Evolutionary conservation across 64 coral and sea anemone genomes (phyloP), one percentile per base, ranked within the genome.

Genomic region (Stylophora pistillata): DNA sequence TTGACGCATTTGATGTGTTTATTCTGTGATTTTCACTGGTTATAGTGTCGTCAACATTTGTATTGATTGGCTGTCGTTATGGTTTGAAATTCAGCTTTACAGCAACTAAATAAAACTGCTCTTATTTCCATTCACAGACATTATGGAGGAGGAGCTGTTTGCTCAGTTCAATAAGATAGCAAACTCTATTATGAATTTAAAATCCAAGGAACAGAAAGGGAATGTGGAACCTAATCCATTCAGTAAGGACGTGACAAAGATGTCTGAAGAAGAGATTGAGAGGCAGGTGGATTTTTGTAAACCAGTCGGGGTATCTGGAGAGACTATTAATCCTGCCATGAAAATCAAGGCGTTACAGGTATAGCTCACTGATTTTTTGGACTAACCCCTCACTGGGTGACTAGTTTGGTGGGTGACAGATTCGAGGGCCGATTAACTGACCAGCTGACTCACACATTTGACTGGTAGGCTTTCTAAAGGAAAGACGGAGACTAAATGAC

Each of bases 61-160:
- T 47, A 47, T 47, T 7, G 3, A 47, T 47, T 47, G 37, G 3
- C 7, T 47, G 37, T 47, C 37, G 37, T 47, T 4, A 47, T 47
- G 37, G 7, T 47, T 4, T 47, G 3, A 7, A 47, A 15, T 7
- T 18, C 6, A 16, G 28, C 15, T 10, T 10, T 77, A 18, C 23
- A 77, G 2, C 2, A 52, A 56, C 15, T 27, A 13, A 13, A 16
- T 4, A 15, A n/a, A 21, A 5, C 26, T 31, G 23, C 60, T 1
- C 61, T 41, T 30, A 25, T 7, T 59, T 65, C 28, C 27, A n/a
- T 61, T 55, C 18, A 61, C 61, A 91, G 89, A 79, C 66, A 77
- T 91, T 37, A 72, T 91, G 47, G 89, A 91, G 37, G 82, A 91
- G 74, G 81, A 86, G 15, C 60, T 91, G 13, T 91, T 91, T 77